phyloP scores from a whole-genome alignment of 2,888 invertebrate genomes.

The Patella pellucida region DNA sequence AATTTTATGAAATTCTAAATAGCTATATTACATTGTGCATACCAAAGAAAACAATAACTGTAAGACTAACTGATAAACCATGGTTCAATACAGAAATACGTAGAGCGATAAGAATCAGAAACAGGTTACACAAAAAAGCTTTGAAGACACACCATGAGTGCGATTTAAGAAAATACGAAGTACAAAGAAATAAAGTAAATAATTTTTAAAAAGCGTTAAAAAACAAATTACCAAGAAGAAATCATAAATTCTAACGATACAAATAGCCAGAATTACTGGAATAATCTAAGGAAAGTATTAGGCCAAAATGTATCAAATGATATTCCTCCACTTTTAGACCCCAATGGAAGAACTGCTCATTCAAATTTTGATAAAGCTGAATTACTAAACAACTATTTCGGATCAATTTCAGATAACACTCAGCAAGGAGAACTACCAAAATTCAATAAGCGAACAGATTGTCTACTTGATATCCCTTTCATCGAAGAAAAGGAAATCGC shows the following conservation, averaged over 20 bases:
- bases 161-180: background rate
- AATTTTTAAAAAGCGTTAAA: background rate
- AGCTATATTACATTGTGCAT: background rate
- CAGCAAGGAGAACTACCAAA: background rate
- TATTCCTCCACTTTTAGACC: background rate
- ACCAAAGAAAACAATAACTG: background rate
- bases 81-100: background rate
- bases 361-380: background rate
- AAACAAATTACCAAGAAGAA: background rate
- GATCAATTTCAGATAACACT: background rate
- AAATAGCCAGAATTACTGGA: background rate
- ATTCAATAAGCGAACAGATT: background rate
- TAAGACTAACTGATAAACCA: background rate
- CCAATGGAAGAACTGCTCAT: background rate
- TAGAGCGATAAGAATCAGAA: background rate
- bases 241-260: background rate
- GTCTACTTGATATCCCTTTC: background rate
- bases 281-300: background rate
- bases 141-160: too few relatives aligned
- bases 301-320: background rate
- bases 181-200: background rate
- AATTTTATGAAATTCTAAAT: background rate
- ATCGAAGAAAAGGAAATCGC: background rate
- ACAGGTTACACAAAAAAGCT: background rate
- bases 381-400: background rate